Conservation (phyloP, 2,113 vertebrate species). For the Callocephalon fimbriatum region DNA sequence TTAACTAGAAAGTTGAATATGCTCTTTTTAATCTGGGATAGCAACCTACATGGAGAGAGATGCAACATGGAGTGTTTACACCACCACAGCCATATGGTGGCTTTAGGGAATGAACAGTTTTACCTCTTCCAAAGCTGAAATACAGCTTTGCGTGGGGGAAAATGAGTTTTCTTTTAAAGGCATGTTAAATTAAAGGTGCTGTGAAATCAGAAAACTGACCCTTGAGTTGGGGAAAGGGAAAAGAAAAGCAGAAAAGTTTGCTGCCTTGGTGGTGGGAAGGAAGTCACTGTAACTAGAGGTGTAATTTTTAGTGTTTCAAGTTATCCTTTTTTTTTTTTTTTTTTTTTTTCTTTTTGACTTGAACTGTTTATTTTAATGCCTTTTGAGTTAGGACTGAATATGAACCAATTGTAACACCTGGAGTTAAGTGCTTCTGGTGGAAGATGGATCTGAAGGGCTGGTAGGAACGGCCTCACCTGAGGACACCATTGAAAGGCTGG, state of each 20-base stretch:
- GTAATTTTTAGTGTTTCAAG: not conserved
- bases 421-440: not conserved
- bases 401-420: not conserved
- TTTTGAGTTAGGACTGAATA: not conserved
- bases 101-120: not conserved
- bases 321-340: not conserved
- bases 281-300: not conserved
- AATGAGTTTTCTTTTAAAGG: not conserved
- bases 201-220: not conserved
- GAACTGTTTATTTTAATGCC: not conserved
- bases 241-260: not conserved
- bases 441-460: fast-evolving
- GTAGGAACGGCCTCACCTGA: not conserved
- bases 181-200: not conserved
- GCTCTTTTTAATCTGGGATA: not conserved
- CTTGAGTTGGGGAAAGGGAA: not conserved
- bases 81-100: not conserved
- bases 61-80: not conserved
- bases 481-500: not conserved
- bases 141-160: not conserved
- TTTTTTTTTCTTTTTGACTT: not conserved
- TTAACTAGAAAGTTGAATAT: not conserved
- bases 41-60: not conserved
- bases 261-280: fast-evolving
- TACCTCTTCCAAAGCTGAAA: not conserved